Conservation (phyloP, 2,797 vertebrate genomes). For the Ctenochaetus hawaiiensis region DNA sequence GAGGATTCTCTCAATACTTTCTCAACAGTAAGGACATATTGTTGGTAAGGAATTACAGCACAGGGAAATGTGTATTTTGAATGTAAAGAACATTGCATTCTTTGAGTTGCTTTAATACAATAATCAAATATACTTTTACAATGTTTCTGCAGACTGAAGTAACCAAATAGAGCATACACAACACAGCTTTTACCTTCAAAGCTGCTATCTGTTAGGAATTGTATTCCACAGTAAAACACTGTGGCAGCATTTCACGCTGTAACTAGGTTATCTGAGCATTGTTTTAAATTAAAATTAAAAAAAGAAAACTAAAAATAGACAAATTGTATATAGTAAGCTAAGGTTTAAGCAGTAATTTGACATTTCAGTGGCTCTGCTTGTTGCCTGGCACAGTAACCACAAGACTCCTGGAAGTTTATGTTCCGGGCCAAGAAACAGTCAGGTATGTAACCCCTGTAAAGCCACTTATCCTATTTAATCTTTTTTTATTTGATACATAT, state of each 20-base stretch:
- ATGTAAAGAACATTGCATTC: background rate
- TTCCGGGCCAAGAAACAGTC: conserved; percentile 1
- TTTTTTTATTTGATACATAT: background rate
- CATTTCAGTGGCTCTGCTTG: conserved; percentile 19
- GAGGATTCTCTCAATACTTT: conserved; percentile 47
- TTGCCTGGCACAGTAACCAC: conserved; percentile 9
- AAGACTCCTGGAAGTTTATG: conserved; percentile 9
- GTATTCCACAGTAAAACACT: too few relatives aligned
- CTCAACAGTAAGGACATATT: conserved; percentile 20
- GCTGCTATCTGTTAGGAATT: too few relatives aligned
- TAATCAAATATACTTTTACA: background rate
- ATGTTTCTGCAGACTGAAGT: background rate
- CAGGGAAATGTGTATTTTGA: conserved; percentile 3
- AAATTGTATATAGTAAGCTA: background rate
- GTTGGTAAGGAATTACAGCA: conserved; percentile 36
- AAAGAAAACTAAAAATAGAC: background rate
- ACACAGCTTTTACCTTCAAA: background rate
- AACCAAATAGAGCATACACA: background rate
- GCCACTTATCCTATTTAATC: background rate
- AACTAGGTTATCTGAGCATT: too few relatives aligned
- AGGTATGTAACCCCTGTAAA: background rate
- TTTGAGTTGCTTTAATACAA: background rate
- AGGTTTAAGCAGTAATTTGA: conserved; percentile 33
- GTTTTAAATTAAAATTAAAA: background rate
- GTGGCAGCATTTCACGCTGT: too few relatives aligned